Evolutionary conservation across 2,797 vertebrate genomes (phyloP), one percentile per base, ranked within the genome.

Genomic region (Otolemur crassicaudatus): DNA sequence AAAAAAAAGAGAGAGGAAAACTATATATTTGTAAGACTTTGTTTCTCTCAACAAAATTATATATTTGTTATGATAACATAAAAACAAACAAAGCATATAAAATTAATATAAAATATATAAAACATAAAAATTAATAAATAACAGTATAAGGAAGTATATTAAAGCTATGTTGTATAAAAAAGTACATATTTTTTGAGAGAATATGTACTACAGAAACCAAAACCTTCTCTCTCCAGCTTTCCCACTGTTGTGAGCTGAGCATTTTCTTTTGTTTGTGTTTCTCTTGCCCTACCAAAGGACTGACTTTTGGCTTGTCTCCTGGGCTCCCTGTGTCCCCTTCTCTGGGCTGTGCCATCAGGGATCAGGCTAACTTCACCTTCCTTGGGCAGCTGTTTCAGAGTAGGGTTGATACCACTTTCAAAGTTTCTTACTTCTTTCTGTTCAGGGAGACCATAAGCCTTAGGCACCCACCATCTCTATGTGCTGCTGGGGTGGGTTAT

Each of bases 401-500:
- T 49, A 31, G 23, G 19, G 40, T 73, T 29, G 13, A 8, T 81
- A 37, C 76, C 23, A 29, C 14, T 49, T 53, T 67, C 16, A 46
- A 84, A 60, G 17, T 7, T 19, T 73, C 70, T 53, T 4, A 23
- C 12, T 92, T 63, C 37, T 80, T 34, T 67, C 37, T 31, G 9
- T 81, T 80, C 29, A 61, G 40, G n/a, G 13, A 43, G 53, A 37
- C 3, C 17, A 29, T 7, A 19, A 22, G 27, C 5, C 58, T 87
- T 6, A 17, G 46, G 7, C 34, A 67, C 46, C 7, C 61, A 73
- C 84, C 23, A 40, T 97, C 60, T 92, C 87, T 0, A 2, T 89
- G 58, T 94, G 65, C 58, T 92, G 9, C 83, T 61, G 61, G 82
- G 69, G 40, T 90, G 93, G 96, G 73, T 82, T 77, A 79, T 75